phyloP scores from a whole-genome alignment of 2,888 invertebrate species.

The Hymenopus coronatus region DNA sequence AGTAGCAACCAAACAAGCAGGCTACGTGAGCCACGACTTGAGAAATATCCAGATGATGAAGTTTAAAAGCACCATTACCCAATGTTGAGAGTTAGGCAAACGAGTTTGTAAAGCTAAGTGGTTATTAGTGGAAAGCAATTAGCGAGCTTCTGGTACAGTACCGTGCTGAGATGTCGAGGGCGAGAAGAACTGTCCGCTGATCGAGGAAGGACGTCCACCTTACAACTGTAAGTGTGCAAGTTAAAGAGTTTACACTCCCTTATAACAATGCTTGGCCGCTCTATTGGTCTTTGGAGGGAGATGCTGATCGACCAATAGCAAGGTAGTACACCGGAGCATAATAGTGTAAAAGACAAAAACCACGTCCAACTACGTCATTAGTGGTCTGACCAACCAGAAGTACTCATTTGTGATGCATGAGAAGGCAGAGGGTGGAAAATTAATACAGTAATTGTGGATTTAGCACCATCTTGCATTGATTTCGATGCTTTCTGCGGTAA shows the following conservation, averaged over 20 bases:
- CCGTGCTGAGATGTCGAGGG: too few relatives aligned
- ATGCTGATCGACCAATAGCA: not conserved
- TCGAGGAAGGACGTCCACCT: not conserved
- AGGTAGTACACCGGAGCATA: not conserved
- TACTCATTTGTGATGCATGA: not conserved
- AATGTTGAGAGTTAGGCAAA: too few relatives aligned
- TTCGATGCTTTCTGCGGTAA: too few relatives aligned
- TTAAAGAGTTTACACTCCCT: not conserved
- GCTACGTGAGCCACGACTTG: too few relatives aligned
- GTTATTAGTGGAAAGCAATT: too few relatives aligned
- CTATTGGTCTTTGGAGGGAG: not conserved
- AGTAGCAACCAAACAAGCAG: too few relatives aligned
- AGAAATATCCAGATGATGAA: too few relatives aligned
- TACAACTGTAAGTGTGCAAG: not conserved
- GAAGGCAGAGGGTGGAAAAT: not conserved
- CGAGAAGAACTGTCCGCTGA: not conserved
- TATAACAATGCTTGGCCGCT: not conserved
- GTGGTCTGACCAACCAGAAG: not conserved
- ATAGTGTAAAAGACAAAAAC: not conserved
- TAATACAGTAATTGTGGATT: not conserved
- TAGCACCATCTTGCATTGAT: not conserved
- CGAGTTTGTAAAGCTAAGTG: too few relatives aligned
- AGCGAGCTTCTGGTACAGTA: too few relatives aligned
- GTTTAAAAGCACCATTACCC: too few relatives aligned
- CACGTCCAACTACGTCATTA: not conserved